phyloP scores from a whole-genome alignment of 2,797 vertebrate species.

The Luscinia luscinia region DNA sequence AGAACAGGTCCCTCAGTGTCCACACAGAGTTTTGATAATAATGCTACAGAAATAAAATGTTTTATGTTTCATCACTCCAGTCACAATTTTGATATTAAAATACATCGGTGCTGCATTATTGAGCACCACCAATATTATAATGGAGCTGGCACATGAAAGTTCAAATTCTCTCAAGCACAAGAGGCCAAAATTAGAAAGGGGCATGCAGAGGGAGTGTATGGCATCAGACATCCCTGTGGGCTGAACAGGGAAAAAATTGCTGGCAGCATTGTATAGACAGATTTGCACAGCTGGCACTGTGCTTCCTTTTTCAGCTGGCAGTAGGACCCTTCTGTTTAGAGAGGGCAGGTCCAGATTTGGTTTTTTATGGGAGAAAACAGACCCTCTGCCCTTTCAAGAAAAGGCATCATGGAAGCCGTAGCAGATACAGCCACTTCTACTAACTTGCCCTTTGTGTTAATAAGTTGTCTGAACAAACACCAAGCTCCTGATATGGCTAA shows the following conservation, averaged over 20 bases:
- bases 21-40: background rate
- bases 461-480: background rate
- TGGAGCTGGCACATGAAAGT: background rate
- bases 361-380: background rate
- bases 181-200: constrained; percentile 18
- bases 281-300: constrained; percentile 58
- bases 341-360: constrained; percentile 2
- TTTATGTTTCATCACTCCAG: background rate
- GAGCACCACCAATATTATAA: background rate
- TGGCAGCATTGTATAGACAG: constrained; percentile 33
- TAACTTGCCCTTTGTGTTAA: background rate
- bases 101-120: background rate
- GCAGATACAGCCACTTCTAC: background rate
- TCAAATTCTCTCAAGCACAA: background rate
- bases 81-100: background rate
- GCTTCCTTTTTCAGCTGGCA: constrained; percentile 41
- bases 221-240: background rate
- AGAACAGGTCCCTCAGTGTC: background rate
- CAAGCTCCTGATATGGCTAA: background rate
- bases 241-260: constrained; percentile 8
- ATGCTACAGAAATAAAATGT: background rate
- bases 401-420: background rate
- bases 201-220: background rate
- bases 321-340: background rate
- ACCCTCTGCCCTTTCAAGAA: constrained; percentile 7